These are phyloP conservation scores for Notamacropus eugenii DNA, from an alignment of 2,797 vertebrate genomes.

Conservation along the genomic window DNA sequence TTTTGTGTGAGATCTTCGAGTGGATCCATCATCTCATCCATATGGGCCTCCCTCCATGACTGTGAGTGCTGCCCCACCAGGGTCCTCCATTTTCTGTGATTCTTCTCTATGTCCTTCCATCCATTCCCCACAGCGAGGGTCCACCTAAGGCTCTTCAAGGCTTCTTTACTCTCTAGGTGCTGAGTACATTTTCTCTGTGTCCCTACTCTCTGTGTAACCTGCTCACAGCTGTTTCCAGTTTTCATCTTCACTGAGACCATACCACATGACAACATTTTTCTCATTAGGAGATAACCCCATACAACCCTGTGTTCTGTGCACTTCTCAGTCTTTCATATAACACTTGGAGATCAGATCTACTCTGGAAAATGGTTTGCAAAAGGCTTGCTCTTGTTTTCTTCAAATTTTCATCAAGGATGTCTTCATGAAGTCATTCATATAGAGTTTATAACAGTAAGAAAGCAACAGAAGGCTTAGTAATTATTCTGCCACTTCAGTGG, in stretches of 20 bases:
- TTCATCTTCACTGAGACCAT: background rate
- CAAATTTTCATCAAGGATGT: background rate
- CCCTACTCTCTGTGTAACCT: background rate
- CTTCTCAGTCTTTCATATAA: background rate
- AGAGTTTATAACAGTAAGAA: background rate
- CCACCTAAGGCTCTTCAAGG: background rate
- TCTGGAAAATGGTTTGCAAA: background rate
- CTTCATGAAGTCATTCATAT: background rate
- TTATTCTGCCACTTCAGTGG: background rate
- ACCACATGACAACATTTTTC: background rate
- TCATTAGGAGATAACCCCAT: background rate
- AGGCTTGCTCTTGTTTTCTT: background rate
- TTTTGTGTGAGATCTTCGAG: background rate
- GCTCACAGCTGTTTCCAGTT: background rate
- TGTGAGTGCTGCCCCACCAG: background rate
- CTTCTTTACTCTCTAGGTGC: background rate
- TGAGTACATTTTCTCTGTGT: background rate
- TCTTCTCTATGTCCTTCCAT: background rate
- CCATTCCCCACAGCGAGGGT: background rate
- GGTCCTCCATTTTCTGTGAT: background rate
- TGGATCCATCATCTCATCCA: background rate
- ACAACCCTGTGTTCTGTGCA: background rate
- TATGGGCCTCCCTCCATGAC: accelerated
- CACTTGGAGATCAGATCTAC: background rate
- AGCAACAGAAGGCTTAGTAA: background rate